Conservation (phyloP, 2,888 invertebrate species). For the Glyphotaelius pellucidus region DNA sequence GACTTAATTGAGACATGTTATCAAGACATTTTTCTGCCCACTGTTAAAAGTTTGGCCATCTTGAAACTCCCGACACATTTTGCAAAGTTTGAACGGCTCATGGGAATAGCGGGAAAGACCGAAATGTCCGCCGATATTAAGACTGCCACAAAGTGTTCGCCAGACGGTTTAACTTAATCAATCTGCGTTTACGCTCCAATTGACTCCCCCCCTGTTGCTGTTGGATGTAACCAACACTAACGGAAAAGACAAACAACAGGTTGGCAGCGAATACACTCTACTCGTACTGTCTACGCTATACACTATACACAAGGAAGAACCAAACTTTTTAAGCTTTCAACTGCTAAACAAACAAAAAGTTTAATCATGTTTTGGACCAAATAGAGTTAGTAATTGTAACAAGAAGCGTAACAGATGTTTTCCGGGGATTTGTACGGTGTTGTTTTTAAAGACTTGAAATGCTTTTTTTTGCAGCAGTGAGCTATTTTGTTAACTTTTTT, state of each 20-base stretch:
- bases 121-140: not conserved
- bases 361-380: not conserved
- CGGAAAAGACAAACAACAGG: slow-evolving; percentile 7
- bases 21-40: not conserved
- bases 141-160: slow-evolving; percentile 5
- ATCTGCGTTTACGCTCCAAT: slow-evolving; percentile 17
- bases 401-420: not conserved
- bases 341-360: not conserved
- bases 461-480: not conserved
- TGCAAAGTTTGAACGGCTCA: not conserved
- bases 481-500: not conserved
- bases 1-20: too few relatives aligned
- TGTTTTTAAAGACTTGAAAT: not conserved
- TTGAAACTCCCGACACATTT: not conserved
- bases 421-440: not conserved
- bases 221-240: not conserved
- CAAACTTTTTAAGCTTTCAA: not conserved
- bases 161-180: slow-evolving; percentile 31
- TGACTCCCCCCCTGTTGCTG: not conserved
- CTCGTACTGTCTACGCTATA: not conserved
- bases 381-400: not conserved
- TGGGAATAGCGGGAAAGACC: not conserved
- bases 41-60: not conserved
- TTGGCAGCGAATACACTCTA: not conserved
- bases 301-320: not conserved